A percentile compares a stretch with the other conserved stretches of the same genome.
Evolutionary conservation across 2,888 invertebrate species (phyloP).

Genomic region (Lycocerus yunnanus): DNA sequence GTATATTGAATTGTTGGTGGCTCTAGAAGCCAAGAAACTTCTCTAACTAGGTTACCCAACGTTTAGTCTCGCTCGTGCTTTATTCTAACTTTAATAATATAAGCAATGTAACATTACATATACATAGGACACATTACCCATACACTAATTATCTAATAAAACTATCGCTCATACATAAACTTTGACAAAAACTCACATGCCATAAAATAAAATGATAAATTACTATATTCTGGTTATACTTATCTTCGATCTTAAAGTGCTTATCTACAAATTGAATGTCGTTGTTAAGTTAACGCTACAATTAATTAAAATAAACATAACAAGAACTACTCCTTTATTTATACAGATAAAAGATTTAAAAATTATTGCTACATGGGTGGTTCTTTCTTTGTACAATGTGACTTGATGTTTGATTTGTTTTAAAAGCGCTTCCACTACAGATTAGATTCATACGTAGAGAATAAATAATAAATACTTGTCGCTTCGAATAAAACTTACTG

Average conservation of each 20-base stretch:
- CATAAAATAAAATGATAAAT: not conserved
- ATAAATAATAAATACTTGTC: slow-evolving; percentile 1
- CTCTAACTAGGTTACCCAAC: slow-evolving; percentile 21
- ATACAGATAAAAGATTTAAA: slow-evolving; percentile 14
- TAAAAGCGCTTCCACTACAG: slow-evolving; percentile 10
- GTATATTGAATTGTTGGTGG: slow-evolving; percentile 25
- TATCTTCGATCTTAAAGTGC: slow-evolving; percentile 1
- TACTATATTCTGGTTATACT: slow-evolving; percentile 4
- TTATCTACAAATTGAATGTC: slow-evolving; percentile 21
- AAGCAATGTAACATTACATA: slow-evolving; percentile 15
- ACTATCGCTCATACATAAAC: not conserved
- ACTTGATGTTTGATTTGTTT: slow-evolving; percentile 18
- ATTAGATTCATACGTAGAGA: not conserved
- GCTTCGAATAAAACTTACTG: slow-evolving; percentile 14
- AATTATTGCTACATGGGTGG: slow-evolving; percentile 25
- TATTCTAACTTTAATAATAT: slow-evolving; percentile 7
- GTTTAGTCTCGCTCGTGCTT: slow-evolving; percentile 19
- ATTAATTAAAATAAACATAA: slow-evolving; percentile 19
- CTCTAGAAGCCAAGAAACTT: slow-evolving; percentile 20
- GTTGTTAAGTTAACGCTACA: slow-evolving; percentile 16
- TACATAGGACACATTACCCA: slow-evolving; percentile 12
- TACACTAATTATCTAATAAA: slow-evolving; percentile 18
- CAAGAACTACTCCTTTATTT: slow-evolving; percentile 13
- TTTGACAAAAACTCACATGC: slow-evolving; percentile 5
- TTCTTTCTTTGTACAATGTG: slow-evolving; percentile 9